Evolutionary conservation across 2,797 vertebrate species (phyloP), one percentile per base, ranked within the genome.

Genomic region (Leptatherina wallacei): DNA sequence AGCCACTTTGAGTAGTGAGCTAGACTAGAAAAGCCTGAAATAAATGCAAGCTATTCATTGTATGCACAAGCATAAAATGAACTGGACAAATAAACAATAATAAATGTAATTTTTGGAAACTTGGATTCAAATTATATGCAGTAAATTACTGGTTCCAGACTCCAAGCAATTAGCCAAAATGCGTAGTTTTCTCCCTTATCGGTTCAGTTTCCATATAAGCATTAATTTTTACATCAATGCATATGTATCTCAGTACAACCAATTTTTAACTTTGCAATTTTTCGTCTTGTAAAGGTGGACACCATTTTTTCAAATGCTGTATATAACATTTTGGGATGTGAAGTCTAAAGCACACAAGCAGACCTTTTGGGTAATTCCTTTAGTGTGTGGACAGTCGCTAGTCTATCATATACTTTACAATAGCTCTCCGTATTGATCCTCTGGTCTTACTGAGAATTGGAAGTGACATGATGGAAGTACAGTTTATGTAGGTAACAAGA

Each of bases 351-450:
- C 9, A 3, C 24, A 54, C 12, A 29, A 27, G 52, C 13, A 29
- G 13, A 54, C 11, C 52, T 54, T 24, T 11, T 10, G 24, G 52
- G 12, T 11, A 54, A 16, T 54, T 65, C 27, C 47, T 62, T 44
- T 36, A 58, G 36, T 12, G 42, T 52, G 63, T 54, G 29, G 54
- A 69, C 44, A 57, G 47, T 11, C 52, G 67, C 51, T 32, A 14
- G 55, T 27, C 36, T n/a, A 52, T 67, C 35, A 32, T 22, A 44
- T 33, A 56, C 8, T 35, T 32, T 29, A 47, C 42, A 70, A 82
- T n/a, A 12, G 30, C 24, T 62, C 36, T 54, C 29, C 72, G 64
- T 65, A 72, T 30, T 13, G 10, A 59, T 63, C 57, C n/a, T 27
- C 12, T 54, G 44, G 18, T 52, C 61, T n/a, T 6, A n/a, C 40